Percentiles rank a stretch among this genome's conserved stretches.
phyloP scores from a whole-genome alignment of 2,888 invertebrate genomes.

The Marasmarcha lunaedactyla region DNA sequence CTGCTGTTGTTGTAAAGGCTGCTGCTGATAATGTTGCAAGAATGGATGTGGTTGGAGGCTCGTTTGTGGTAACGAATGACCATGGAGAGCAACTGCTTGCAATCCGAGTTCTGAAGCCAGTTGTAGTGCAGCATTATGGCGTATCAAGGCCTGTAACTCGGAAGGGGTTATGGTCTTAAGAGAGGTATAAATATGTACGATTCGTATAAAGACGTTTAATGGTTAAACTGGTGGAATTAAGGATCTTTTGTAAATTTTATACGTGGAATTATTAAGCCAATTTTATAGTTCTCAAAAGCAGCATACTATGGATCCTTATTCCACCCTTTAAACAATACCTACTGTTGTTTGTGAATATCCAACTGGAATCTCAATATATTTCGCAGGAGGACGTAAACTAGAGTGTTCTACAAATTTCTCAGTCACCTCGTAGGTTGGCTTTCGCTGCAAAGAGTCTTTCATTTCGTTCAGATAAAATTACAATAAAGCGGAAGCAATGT shows the following conservation, averaged over 20 bases:
- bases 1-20: constrained; percentile 10
- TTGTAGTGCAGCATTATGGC: constrained; percentile 48
- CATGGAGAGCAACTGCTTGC: constrained; percentile 31
- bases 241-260: neutral
- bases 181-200: neutral
- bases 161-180: constrained; percentile 36
- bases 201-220: neutral
- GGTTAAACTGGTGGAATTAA: neutral
- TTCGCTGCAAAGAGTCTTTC: constrained; percentile 21
- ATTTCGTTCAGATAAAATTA: neutral
- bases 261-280: no score
- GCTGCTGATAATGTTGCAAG: constrained; percentile 1
- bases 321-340: constrained; percentile 16
- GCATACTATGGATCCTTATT: neutral
- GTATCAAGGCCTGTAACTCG: constrained; percentile 47
- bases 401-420: constrained; percentile 41
- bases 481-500: neutral
- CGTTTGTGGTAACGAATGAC: constrained; percentile 38
- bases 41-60: constrained; percentile 17
- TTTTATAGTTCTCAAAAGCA: no score
- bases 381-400: constrained; percentile 31
- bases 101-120: constrained; percentile 50
- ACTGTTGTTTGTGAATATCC: constrained; percentile 52
- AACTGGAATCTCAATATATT: constrained; percentile 37
- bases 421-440: constrained; percentile 49